Conservation (phyloP, 2,113 vertebrate species). For the Muscicapa adusta region DNA sequence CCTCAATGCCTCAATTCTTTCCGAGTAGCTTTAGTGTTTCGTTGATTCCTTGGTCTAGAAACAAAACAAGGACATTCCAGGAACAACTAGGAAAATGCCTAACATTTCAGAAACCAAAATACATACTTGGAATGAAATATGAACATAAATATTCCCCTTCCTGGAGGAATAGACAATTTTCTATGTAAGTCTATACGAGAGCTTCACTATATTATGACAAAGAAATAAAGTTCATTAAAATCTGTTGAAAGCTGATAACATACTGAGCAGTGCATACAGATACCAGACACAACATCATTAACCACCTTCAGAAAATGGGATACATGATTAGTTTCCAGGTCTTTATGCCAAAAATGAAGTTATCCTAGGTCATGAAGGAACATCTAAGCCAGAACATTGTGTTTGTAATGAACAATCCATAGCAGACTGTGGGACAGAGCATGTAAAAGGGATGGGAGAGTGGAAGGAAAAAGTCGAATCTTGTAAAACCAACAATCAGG, state of each 20-base stretch:
- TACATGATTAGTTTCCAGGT: not conserved
- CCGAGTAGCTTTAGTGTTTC: not conserved
- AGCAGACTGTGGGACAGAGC: not conserved
- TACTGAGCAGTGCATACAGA: not conserved
- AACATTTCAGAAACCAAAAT: not conserved
- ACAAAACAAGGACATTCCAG: not conserved
- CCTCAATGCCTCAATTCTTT: not conserved
- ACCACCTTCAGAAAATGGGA: not conserved
- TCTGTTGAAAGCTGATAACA: not conserved
- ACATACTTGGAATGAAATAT: not conserved
- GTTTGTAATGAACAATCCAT: not conserved
- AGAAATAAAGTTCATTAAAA: not conserved
- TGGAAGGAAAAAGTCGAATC: not conserved
- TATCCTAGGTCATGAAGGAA: not conserved
- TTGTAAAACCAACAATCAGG: not conserved
- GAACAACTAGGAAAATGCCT: not conserved
- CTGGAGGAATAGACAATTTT: not conserved
- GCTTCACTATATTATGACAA: not conserved
- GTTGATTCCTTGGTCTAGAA: not conserved
- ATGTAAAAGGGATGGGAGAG: not conserved
- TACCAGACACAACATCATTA: not conserved
- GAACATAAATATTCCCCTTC: not conserved
- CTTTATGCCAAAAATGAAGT: not conserved
- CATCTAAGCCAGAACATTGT: not conserved
- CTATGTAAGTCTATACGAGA: not conserved